Base-by-base conservation (phyloP, 2,888 invertebrate species). In the Fragum whitleyi region DNA sequence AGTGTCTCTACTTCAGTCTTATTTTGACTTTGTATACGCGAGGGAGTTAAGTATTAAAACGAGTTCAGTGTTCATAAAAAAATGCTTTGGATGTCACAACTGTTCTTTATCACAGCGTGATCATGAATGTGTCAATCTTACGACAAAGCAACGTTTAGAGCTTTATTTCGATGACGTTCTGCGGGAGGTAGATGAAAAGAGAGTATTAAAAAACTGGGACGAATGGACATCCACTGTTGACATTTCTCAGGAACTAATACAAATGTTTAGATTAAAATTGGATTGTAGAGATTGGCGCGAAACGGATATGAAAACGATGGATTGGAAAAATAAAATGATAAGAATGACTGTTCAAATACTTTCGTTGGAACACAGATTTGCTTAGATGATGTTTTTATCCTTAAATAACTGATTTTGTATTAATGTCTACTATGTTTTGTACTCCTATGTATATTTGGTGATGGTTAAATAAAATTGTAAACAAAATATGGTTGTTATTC, bases 151-250 rank as follows among this genome's bases (percentile, higher is more conserved):
- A 21, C 74, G 75, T 29, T 57, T 82, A 14, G 42, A 73, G 9
- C 32, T 81, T 39, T 75, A 81, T 69, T 78, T 81, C 59, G 68
- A 81, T 11, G 77, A 81, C 23, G 29, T 81, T 81, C 61, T 81
- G 14, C 6, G n/a, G 9, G 77, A 72, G 39, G 55, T 78, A 7
- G 55, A 81, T 29, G 77, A 81, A 61, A 36, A 16, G 1, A 47
- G 51, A 7, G 67, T 81, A 19, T 36, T 78, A 74, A 16, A 21
- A 36, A 65, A 68, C 59, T 81, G 81, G 72, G 9, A 68, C 29
- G 68, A 77, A 55, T 53, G 69, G 39, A 39, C 47, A 23, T 55
- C 68, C n/a, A 9, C 32, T 53, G 51, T 73, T 26, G 75, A 78
- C 19, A 42, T 69, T 21, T 19, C 62, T 21, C 9, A n/a, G 0